Conservation (phyloP, 2,797 vertebrate species). For the Arrhamphus sclerolepis region DNA sequence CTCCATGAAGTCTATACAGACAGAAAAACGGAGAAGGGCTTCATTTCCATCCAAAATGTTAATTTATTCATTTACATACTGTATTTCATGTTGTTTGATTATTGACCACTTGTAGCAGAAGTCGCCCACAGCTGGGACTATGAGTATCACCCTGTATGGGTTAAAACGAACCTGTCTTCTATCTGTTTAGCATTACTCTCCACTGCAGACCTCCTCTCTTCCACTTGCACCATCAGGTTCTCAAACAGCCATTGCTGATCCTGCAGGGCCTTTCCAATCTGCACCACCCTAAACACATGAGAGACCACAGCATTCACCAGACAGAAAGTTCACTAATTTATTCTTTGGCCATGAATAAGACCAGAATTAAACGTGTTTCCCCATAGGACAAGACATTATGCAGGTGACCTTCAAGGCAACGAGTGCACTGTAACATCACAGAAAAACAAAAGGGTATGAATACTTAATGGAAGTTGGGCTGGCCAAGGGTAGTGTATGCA, state of each 20-base stretch:
- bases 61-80: conserved; percentile 34
- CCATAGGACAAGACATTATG: conserved; percentile 58
- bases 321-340: conserved; percentile 54
- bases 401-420: conserved; percentile 70
- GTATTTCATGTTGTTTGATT: conserved; percentile 27
- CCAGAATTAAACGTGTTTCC: conserved; percentile 59
- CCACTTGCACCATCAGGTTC: conserved; percentile 81
- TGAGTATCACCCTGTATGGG: neutral
- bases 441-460: conserved; percentile 70
- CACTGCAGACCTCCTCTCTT: conserved; percentile 81
- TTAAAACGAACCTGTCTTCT: conserved; percentile 79
- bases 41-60: conserved; percentile 37
- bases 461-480: conserved; percentile 64
- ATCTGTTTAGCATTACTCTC: conserved; percentile 84
- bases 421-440: conserved; percentile 60
- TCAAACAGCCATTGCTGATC: conserved; percentile 85
- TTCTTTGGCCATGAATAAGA: conserved; percentile 45
- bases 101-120: conserved; percentile 26
- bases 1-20: conserved; percentile 88
- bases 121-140: conserved; percentile 8
- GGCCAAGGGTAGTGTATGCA: conserved; percentile 75
- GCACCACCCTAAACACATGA: conserved; percentile 74
- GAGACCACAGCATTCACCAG: conserved; percentile 34
- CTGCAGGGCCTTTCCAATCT: conserved; percentile 81
- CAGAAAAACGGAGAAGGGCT: conserved; percentile 51